Base-by-base conservation (phyloP, 2,797 vertebrate species). In the Cottoperca gobio region DNA sequence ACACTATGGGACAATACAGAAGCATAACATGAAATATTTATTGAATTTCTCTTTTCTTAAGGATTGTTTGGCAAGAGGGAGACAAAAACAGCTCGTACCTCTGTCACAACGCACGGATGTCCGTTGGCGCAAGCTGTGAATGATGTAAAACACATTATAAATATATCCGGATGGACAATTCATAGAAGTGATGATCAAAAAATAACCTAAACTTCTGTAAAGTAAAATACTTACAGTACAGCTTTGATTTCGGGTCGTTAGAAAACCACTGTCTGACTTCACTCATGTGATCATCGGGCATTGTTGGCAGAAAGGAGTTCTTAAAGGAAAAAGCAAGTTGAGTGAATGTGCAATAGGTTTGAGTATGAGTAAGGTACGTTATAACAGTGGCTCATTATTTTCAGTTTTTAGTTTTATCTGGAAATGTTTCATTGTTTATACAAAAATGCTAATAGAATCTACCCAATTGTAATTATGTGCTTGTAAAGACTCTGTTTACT, bases 301-400 rank as follows among this genome's bases (percentile, higher is more conserved):
- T 95, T 12, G 95, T 95, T 0, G 94, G 95, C 58, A 95, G 81
- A 21, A 91, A 95, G 13, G 11, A 55, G 21, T 58, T n/a, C 94
- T 95, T 11, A 7, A 2, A 54, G 43, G 19, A 43, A 64, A 31
- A 54, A 23, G 17, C 0, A 2, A 54, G n/a, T 54, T 8, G 5
- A 26, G 9, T 58, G 21, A 52, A 46, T 81, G 6, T n/a, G 26
- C 24, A 8, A 52, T 46, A 24, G 21, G 10, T 7, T 26, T 6
- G 52, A 26, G 42, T 24, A n/a, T 45, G 13, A 28, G 46, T n/a
- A 21, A 31, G 9, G 7, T 21, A 3, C n/a, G 13, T 31, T 21
- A 9, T 8, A 2, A 33, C 33, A 33, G 33, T 33, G 33, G 31
- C 33, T 8, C 8, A 33, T 33, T 7, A 8, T 33, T 33, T 8